Base-by-base conservation (phyloP, 2,888 invertebrate genomes). In the Amiota mariae region DNA sequence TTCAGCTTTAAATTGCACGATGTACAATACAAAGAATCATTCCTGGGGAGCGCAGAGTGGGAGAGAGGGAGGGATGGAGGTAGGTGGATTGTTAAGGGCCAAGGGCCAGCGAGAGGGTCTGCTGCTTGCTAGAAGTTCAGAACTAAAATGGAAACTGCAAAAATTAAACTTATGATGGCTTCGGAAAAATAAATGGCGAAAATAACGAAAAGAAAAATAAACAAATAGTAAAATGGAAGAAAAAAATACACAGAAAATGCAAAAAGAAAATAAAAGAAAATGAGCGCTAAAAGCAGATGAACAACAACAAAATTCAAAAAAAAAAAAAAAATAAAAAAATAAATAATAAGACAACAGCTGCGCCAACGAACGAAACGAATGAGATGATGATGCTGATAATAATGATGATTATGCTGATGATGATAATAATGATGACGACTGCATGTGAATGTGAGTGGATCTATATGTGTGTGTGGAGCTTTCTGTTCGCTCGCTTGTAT, bases 291-390 rank as follows among this genome's bases (percentile, higher is more conserved):
- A 73, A 74, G 73, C 75, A 74, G 76, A 76, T 59, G 67, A 70
- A 78, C 80, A 75, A 77, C 61, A 71, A 70, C 56, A 49, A n/a
- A n/a, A n/a, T n/a, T n/a, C n/a, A n/a, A n/a, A n/a, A n/a, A n/a
- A 78, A 72, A 20, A 47, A 24, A 68, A 67, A 67, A 51, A 47
- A 72, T 74, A 75, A 76, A 76, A 80, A 81, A 82, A 79, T 77
- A 82, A 85, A 86, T 81, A 85, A 80, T 76, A 77, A 85, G 81
- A 78, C 82, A 83, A 85, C 83, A 85, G 84, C 83, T 83, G 83
- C 85, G 76, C 11, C 75, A 72, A 46, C 72, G 20, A 63, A 18
- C 59, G 15, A 20, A 36, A 36, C 6, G 36, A 36, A 36, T 6
- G 36, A 36, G 36, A 36, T 36, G 36, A 36, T 36, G 36, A 36